phyloP scores from a whole-genome alignment of 2,888 invertebrate species.

The Rhagonycha fulva region DNA sequence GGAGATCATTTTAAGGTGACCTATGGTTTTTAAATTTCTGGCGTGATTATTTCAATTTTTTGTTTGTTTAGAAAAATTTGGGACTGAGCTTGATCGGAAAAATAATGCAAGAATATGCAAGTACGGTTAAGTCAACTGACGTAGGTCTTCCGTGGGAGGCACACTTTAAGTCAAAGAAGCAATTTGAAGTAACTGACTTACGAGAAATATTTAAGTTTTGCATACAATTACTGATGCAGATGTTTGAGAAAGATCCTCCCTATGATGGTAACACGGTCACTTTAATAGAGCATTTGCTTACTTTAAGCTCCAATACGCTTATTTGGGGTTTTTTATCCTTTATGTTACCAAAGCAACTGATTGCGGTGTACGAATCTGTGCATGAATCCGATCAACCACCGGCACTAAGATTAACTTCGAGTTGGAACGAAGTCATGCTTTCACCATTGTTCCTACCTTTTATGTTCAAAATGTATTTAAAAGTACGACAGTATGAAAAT shows the following conservation, averaged over 20 bases:
- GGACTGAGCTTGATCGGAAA: constrained; percentile 84
- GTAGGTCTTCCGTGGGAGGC: constrained; percentile 88
- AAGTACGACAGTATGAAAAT: constrained; percentile 75
- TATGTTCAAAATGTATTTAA: constrained; percentile 83
- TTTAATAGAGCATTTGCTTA: constrained; percentile 71
- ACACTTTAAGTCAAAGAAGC: constrained; percentile 81
- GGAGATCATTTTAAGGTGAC: constrained; percentile 66
- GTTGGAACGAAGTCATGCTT: constrained; percentile 79
- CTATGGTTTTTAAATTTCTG: neutral
- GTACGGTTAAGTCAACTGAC: constrained; percentile 82
- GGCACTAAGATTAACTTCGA: constrained; percentile 63
- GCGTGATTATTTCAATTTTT: constrained; percentile 20
- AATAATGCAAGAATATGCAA: constrained; percentile 87
- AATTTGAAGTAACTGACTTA: constrained; percentile 81
- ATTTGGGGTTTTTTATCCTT: constrained; percentile 81
- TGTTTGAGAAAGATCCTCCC: constrained; percentile 58
- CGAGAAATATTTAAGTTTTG: constrained; percentile 79
- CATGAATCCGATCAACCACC: constrained; percentile 69
- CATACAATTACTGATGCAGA: constrained; percentile 64
- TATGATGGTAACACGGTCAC: constrained; percentile 60
- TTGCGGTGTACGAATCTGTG: constrained; percentile 72
- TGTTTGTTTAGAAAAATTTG: constrained; percentile 69
- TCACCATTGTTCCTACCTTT: constrained; percentile 75
- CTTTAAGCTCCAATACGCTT: constrained; percentile 77
- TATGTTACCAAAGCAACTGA: constrained; percentile 67